Percentiles rank a stretch among this genome's conserved stretches.
phyloP scores from a whole-genome alignment of 92 coral and sea anemone species.

The Plumapathes pennacea region DNA sequence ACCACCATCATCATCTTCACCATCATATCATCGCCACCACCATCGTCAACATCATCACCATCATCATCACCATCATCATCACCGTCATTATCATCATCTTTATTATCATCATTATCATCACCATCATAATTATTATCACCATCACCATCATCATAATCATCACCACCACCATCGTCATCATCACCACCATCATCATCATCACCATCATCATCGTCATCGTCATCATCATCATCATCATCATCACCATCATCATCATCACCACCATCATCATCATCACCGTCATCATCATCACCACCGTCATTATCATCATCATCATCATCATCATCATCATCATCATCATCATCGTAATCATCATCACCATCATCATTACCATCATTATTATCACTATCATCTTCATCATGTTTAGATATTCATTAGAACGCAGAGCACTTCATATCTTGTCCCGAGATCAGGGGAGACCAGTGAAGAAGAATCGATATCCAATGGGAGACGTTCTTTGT shows the following conservation, averaged over 20 bases:
- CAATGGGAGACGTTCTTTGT: too few relatives aligned
- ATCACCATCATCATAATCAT: too few relatives aligned
- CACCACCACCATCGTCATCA: background rate
- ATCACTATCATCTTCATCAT: background rate
- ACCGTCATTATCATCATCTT: background rate
- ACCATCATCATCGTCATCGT: slow-evolving; percentile 1
- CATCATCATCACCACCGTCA: slow-evolving; percentile 1
- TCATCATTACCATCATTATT: background rate
- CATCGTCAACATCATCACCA: background rate
- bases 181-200: background rate
- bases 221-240: background rate
- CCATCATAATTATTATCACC: background rate
- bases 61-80: slow-evolving; percentile 1
- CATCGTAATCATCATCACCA: background rate
- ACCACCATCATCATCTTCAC: too few relatives aligned
- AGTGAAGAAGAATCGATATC: too few relatives aligned
- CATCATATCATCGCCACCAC: too few relatives aligned
- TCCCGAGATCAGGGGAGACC: too few relatives aligned
- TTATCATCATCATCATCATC: slow-evolving; percentile 1
- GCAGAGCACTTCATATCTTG: too few relatives aligned
- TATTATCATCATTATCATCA: slow-evolving; percentile 1
- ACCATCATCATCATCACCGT: slow-evolving; percentile 1
- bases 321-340: slow-evolving; percentile 1
- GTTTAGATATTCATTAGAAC: too few relatives aligned
- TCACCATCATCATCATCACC: slow-evolving; percentile 1